phyloP scores from a whole-genome alignment of 2,888 invertebrate species.

The Patella ulyssiponensis region DNA sequence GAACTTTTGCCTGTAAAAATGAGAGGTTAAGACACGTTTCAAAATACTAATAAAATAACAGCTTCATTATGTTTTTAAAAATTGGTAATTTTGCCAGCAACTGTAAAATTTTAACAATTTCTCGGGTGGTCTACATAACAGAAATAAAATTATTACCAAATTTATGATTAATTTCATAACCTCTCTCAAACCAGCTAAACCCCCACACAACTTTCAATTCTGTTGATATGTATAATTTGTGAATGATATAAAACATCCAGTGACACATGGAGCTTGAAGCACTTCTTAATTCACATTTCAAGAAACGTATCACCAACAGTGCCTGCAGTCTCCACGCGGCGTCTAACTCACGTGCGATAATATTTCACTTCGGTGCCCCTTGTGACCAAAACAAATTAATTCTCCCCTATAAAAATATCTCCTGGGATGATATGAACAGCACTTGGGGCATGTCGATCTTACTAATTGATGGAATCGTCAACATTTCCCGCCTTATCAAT shows the following conservation, averaged over 20 bases:
- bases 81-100: too few species aligned
- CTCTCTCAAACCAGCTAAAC: too few species aligned
- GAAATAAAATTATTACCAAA: too few species aligned
- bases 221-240: too few species aligned
- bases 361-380: slow-evolving; percentile 21
- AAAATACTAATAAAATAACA: too few species aligned
- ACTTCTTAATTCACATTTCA: not conserved
- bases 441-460: slow-evolving; percentile 19
- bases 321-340: slow-evolving; percentile 15
- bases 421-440: slow-evolving; percentile 14
- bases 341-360: slow-evolving; percentile 27
- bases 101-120: too few species aligned
- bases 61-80: too few species aligned
- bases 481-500: not conserved
- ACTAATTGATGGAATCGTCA: slow-evolving; percentile 13
- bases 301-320: slow-evolving; percentile 18
- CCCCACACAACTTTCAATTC: too few species aligned
- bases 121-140: too few species aligned
- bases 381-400: slow-evolving; percentile 23
- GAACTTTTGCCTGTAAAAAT: too few species aligned
- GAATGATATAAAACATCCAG: slow-evolving; percentile 2
- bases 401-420: slow-evolving; percentile 16
- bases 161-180: too few species aligned
- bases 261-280: slow-evolving; percentile 4
- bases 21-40: too few species aligned